These are phyloP conservation scores for Muscicapa striata DNA, from an alignment of 2,797 vertebrate genomes.

Conservation along the genomic window DNA sequence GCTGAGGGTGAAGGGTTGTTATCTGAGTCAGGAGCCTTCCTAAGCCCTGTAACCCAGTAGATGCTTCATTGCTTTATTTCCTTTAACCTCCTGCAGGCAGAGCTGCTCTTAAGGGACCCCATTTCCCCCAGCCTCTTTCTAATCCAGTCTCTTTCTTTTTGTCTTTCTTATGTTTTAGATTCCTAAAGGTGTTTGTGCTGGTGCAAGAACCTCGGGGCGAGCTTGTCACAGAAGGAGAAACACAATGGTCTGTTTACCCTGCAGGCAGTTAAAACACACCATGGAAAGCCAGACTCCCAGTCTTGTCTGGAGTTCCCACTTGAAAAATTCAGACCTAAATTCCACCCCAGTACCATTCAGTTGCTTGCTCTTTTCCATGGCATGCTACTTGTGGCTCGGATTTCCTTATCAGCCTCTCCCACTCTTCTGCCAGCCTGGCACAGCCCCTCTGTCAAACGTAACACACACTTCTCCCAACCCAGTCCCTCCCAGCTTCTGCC, in stretches of 20 bases:
- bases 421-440: neutral
- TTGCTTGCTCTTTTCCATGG: slow-evolving; percentile 71
- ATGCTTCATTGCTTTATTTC: neutral
- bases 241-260: slow-evolving; percentile 71
- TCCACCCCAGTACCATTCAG: slow-evolving; percentile 16
- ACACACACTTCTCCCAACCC: neutral
- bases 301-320: slow-evolving; percentile 53
- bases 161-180: slow-evolving; percentile 89
- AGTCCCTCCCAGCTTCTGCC: neutral
- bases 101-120: slow-evolving; percentile 29
- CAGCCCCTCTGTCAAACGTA: neutral
- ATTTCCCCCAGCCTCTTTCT: slow-evolving; percentile 50
- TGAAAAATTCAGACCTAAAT: slow-evolving; percentile 43
- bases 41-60: neutral
- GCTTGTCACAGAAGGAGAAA: slow-evolving; percentile 82
- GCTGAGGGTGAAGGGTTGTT: neutral
- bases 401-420: slow-evolving; percentile 65
- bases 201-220: slow-evolving; percentile 86
- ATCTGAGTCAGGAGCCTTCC: neutral
- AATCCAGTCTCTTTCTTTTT: slow-evolving; percentile 73
- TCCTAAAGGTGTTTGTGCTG: slow-evolving; percentile 89
- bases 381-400: slow-evolving; percentile 77
- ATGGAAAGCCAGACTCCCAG: slow-evolving; percentile 13
- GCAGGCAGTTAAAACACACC: slow-evolving; percentile 65
- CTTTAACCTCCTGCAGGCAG: slow-evolving; percentile 22